Evolutionary conservation across 2,888 invertebrate genomes (phyloP).

Genomic region (Trachelus iudaicus): DNA sequence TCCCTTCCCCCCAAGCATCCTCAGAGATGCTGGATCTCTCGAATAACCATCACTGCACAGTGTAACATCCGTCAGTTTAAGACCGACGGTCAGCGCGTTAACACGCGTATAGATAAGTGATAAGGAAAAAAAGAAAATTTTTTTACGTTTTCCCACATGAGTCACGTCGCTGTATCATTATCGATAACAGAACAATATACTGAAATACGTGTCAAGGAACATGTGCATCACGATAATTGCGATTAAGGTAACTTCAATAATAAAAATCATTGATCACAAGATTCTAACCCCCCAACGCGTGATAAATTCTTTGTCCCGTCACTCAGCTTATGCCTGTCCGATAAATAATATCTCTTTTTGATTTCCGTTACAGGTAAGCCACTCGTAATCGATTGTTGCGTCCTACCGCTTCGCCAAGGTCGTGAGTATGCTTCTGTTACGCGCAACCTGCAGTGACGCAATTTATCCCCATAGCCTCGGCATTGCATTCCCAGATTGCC

Average conservation of each 20-base stretch:
- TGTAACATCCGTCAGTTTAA: neutral
- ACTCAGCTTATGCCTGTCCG: too few relatives aligned
- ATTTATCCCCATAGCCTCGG: neutral
- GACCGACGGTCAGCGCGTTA: neutral
- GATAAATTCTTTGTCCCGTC: too few relatives aligned
- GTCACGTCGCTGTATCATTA: neutral
- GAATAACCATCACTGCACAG: neutral
- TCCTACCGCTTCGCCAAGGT: neutral
- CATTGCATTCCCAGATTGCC: neutral
- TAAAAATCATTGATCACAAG: neutral
- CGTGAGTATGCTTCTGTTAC: neutral
- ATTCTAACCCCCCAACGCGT: neutral
- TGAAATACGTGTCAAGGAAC: conserved; percentile 11
- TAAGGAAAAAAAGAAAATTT: neutral
- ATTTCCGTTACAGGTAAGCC: conserved; percentile 54
- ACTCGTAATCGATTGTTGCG: neutral
- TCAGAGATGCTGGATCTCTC: neutral
- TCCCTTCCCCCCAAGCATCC: neutral
- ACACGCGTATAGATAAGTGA: neutral
- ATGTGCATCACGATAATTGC: conserved; percentile 44
- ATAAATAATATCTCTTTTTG: conserved; percentile 12
- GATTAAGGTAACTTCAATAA: conserved; percentile 39
- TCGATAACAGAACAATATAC: neutral
- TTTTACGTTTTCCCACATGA: neutral
- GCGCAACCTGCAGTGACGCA: neutral